phyloP scores from a whole-genome alignment of 2,888 invertebrate species.

The Tinea pellionella region DNA sequence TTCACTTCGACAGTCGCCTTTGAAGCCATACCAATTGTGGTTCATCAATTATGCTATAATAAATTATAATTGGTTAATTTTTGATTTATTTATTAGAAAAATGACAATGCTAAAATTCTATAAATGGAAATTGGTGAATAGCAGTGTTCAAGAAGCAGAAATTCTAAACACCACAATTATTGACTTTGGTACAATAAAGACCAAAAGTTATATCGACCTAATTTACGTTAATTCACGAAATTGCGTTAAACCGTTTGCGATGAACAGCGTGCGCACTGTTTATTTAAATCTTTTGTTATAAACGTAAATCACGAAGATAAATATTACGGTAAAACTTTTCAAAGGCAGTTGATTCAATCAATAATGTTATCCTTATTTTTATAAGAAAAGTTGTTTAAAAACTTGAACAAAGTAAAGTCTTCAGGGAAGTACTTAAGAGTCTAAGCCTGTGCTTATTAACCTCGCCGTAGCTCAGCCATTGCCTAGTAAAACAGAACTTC shows the following conservation, averaged over 20 bases:
- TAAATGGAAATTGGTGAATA: no score
- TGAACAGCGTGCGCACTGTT: not conserved
- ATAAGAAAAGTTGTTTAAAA: slow-evolving; percentile 1
- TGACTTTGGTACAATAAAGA: not conserved
- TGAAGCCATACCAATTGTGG: not conserved
- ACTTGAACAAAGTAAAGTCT: not conserved
- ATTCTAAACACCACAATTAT: slow-evolving; percentile 1
- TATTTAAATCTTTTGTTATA: not conserved
- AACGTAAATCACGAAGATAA: not conserved
- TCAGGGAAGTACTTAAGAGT: not conserved
- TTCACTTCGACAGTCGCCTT: not conserved
- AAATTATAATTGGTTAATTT: not conserved
- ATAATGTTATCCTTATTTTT: not conserved
- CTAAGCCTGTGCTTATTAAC: not conserved
- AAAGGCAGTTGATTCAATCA: not conserved
- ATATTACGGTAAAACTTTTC: not conserved
- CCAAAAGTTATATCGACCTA: not conserved
- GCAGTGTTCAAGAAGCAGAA: not conserved
- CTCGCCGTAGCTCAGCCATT: not conserved
- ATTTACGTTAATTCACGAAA: slow-evolving; percentile 4
- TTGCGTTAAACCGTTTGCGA: not conserved
- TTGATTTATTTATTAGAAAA: not conserved
- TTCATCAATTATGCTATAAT: not conserved
- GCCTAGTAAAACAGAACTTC: slow-evolving; percentile 12
- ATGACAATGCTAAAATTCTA: not conserved